Conservation (phyloP, 2,888 invertebrate species). For the Macropis europaea region DNA sequence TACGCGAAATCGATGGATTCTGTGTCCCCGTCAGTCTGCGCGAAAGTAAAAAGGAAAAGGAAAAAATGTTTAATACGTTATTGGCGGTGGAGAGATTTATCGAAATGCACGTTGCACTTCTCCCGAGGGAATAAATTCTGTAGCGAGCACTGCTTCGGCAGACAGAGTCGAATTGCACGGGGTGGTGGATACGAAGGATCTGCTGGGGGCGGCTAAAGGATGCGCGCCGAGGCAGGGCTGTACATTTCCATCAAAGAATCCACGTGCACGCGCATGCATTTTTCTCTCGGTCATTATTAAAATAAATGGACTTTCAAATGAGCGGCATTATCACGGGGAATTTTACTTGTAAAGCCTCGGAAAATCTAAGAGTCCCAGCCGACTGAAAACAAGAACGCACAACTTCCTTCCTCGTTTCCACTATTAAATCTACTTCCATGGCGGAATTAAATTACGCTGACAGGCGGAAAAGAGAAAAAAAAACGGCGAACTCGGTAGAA, state of each 20-base stretch:
- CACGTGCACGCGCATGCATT: not conserved
- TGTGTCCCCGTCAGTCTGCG: not conserved
- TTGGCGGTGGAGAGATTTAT: slow-evolving; percentile 53
- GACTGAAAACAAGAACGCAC: not conserved
- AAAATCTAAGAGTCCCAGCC: slow-evolving; percentile 14
- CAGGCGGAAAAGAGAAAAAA: not conserved
- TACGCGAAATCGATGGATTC: slow-evolving; percentile 30
- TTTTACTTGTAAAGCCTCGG: slow-evolving; percentile 33
- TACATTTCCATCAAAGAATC: slow-evolving; percentile 43
- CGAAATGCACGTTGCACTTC: slow-evolving; percentile 44
- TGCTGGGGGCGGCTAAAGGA: slow-evolving; percentile 39
- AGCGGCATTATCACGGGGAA: slow-evolving; percentile 21
- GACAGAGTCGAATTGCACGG: slow-evolving; percentile 53
- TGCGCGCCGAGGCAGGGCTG: slow-evolving; percentile 31
- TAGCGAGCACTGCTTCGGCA: slow-evolving; percentile 39
- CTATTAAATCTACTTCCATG: slow-evolving; percentile 3
- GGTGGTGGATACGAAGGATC: slow-evolving; percentile 42
- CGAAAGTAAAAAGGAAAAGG: not conserved
- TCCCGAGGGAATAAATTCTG: slow-evolving; percentile 54
- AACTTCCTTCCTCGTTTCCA: not conserved
- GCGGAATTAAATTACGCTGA: not conserved
- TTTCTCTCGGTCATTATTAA: slow-evolving; percentile 43
- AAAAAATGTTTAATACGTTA: slow-evolving; percentile 36
- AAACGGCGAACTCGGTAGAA: slow-evolving; percentile 12
- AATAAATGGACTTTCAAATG: slow-evolving; percentile 53